Conservation (phyloP, 2,113 vertebrate species). For the Pygoscelis antarcticus region DNA sequence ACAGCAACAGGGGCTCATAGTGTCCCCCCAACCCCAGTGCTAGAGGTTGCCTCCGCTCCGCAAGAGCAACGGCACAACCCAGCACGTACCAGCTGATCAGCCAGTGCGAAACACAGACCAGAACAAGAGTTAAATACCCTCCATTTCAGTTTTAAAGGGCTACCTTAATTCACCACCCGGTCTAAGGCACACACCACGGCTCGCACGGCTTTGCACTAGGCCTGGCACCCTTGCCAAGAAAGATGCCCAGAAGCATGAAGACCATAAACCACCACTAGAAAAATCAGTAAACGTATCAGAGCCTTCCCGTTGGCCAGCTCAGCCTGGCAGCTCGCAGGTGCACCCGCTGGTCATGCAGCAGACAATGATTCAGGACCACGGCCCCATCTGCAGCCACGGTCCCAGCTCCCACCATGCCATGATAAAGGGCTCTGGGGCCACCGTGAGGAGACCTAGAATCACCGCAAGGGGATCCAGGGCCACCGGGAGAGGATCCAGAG, state of each 20-base stretch:
- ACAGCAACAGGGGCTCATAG: not conserved
- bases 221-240: not conserved
- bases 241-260: not conserved
- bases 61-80: not conserved
- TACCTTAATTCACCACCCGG: not conserved
- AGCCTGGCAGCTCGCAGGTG: not conserved
- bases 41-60: not conserved
- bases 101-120: not conserved
- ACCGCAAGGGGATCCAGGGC: not conserved
- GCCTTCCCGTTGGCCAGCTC: not conserved
- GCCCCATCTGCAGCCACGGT: not conserved
- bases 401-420: not conserved
- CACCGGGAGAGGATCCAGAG: not conserved
- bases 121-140: not conserved
- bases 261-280: not conserved
- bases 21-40: not conserved
- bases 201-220: not conserved
- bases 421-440: not conserved
- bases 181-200: fast-evolving
- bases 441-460: not conserved
- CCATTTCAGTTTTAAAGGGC: not conserved
- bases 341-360: not conserved
- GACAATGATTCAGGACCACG: not conserved
- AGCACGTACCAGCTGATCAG: not conserved
- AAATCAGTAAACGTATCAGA: not conserved